phyloP scores from a whole-genome alignment of 2,888 invertebrate genomes.

The Cylloceria caligata region DNA sequence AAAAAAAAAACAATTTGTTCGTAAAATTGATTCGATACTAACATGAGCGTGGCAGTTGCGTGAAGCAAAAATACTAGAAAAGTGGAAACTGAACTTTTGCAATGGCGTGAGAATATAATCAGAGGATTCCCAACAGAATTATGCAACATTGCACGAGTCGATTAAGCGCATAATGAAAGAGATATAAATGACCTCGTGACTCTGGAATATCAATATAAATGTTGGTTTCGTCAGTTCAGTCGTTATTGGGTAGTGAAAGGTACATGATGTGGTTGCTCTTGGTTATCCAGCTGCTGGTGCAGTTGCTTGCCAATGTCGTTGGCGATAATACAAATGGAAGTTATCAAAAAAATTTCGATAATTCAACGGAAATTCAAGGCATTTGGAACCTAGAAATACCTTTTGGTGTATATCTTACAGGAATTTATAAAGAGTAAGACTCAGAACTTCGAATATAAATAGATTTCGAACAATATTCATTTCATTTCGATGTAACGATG shows the following conservation, averaged over 20 bases:
- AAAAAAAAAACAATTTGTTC: too few species aligned
- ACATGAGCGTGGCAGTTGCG: too few species aligned
- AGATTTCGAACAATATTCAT: neutral
- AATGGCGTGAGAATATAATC: too few species aligned
- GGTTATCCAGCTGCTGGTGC: constrained; percentile 48
- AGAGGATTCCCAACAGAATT: too few species aligned
- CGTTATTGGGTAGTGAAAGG: neutral
- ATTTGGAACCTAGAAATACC: constrained; percentile 78
- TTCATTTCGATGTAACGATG: too few species aligned
- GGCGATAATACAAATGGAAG: neutral
- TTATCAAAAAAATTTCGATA: constrained; percentile 11
- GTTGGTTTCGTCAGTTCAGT: neutral
- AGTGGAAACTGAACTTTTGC: neutral
- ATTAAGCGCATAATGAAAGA: neutral
- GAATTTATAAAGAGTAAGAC: constrained; percentile 79
- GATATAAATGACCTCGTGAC: neutral
- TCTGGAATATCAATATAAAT: neutral
- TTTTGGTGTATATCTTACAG: constrained; percentile 74
- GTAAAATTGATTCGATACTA: too few species aligned
- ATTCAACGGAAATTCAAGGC: constrained; percentile 73
- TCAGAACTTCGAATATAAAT: neutral
- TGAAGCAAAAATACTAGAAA: too few species aligned
- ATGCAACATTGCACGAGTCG: neutral
- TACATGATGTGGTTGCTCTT: neutral
- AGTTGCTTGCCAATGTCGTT: constrained; percentile 19